Evolutionary conservation across 2,888 invertebrate species (phyloP).

Genomic region (Junonia oenone): DNA sequence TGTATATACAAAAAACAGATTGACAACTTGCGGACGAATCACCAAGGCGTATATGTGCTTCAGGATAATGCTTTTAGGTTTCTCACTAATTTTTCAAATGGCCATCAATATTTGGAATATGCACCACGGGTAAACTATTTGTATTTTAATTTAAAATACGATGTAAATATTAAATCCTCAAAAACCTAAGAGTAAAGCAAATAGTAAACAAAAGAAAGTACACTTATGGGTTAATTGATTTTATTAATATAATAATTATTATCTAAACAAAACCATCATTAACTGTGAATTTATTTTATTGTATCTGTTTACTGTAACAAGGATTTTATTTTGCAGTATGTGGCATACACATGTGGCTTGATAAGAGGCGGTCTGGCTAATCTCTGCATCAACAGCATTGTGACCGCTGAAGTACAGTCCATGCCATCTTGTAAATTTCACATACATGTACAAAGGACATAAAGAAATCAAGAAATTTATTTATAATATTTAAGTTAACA

Average conservation of each 20-base stretch:
- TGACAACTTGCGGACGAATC: constrained; percentile 97
- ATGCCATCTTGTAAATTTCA: constrained; percentile 97
- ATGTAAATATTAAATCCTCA: too few species aligned
- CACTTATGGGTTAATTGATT: too few species aligned
- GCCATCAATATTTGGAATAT: constrained; percentile 93
- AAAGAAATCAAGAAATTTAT: constrained; percentile 26
- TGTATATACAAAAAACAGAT: constrained; percentile 98
- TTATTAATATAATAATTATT: too few species aligned
- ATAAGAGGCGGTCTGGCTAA: constrained; percentile 96
- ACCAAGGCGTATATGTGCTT: constrained; percentile 98
- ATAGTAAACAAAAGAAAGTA: too few species aligned
- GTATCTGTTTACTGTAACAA: too few species aligned
- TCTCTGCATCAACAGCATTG: constrained; percentile 94
- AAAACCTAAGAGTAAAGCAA: too few species aligned
- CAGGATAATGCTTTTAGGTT: constrained; percentile 97
- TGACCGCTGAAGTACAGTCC: constrained; percentile 95
- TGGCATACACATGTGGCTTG: constrained; percentile 97
- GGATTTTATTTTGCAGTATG: constrained; percentile 85
- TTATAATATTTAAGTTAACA: neutral
- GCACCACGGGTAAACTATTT: constrained; percentile 86
- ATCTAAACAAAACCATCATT: too few species aligned
- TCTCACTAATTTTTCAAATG: constrained; percentile 91
- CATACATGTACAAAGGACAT: constrained; percentile 89
- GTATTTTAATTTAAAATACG: too few species aligned
- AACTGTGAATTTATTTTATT: too few species aligned